These are phyloP conservation scores for Saccopteryx bilineata DNA, from an alignment of 2,113 vertebrate species.

Conservation along the genomic window DNA sequence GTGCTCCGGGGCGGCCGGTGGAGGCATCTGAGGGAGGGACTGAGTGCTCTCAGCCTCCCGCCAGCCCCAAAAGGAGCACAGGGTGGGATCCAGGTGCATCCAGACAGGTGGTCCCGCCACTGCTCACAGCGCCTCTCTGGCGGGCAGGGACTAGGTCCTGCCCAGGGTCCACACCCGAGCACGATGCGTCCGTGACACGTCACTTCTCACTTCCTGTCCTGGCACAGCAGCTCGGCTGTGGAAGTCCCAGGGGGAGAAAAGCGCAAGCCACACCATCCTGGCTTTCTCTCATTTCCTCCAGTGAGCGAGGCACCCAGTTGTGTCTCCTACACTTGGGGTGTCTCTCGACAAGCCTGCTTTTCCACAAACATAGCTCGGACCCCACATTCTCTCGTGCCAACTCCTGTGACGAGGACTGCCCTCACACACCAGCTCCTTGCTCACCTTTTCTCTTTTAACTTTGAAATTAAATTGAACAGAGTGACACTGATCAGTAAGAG, in stretches of 20 bases:
- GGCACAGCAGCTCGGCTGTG: not conserved
- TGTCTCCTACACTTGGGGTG: not conserved
- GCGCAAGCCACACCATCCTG: not conserved
- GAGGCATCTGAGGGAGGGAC: not conserved
- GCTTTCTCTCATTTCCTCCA: not conserved
- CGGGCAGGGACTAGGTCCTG: accelerated
- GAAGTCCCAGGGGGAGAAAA: not conserved
- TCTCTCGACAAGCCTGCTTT: not conserved
- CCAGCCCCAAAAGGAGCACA: not conserved
- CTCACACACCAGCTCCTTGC: not conserved
- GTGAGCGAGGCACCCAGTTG: not conserved
- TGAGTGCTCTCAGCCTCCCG: not conserved
- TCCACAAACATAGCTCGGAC: not conserved
- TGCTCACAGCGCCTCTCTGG: not conserved
- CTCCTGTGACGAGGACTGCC: not conserved
- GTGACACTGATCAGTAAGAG: too few species aligned
- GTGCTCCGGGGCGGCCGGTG: accelerated
- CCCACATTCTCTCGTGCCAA: not conserved
- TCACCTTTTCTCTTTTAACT: not conserved
- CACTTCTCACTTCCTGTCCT: not conserved
- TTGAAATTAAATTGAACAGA: too few species aligned
- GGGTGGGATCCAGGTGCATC: not conserved
- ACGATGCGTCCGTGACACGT: accelerated
- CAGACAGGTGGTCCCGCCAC: accelerated
- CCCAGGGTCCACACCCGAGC: accelerated